Percentiles rank a stretch among this genome's conserved stretches.
phyloP scores from a whole-genome alignment of 1,140 invertebrate species.

The Drosophila jambulina region DNA sequence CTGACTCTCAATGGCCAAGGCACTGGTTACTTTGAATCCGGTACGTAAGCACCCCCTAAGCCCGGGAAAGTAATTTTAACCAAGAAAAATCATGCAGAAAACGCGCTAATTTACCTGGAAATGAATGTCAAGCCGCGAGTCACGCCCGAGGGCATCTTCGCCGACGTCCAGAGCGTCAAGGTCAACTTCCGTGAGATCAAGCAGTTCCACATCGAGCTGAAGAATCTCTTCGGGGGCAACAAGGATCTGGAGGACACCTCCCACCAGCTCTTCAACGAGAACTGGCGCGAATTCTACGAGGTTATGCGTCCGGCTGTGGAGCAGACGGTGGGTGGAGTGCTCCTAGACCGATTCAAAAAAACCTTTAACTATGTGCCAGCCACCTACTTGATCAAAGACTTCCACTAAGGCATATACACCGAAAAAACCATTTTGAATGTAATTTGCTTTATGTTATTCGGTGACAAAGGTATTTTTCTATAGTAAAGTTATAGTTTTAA shows the following conservation, averaged over 20 bases:
- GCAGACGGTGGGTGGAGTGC: conserved; percentile 88
- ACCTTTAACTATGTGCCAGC: conserved; percentile 88
- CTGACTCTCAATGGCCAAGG: conserved; percentile 89
- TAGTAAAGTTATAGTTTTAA: background rate
- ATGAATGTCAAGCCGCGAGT: conserved; percentile 87
- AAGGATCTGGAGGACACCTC: conserved; percentile 71
- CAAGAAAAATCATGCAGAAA: conserved; percentile 79
- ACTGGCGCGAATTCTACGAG: conserved; percentile 71
- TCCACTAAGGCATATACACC: conserved; percentile 32
- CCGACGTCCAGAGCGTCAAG: conserved; percentile 86
- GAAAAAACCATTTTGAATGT: too few species aligned
- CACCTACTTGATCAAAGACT: conserved; percentile 69
- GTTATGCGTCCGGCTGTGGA: conserved; percentile 87
- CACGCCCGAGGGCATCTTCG: conserved; percentile 87
- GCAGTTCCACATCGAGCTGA: conserved; percentile 60
- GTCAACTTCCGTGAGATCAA: conserved; percentile 60
- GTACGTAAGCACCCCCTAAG: conserved; percentile 81
- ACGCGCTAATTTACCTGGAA: conserved; percentile 87
- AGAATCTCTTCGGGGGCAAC: conserved; percentile 69
- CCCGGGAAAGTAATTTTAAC: background rate
- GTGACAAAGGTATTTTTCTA: conserved; percentile 1
- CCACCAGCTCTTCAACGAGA: conserved; percentile 68
- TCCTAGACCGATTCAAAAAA: conserved; percentile 87
- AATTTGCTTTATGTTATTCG: conserved; percentile 1
- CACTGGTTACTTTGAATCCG: conserved; percentile 88